phyloP scores from a whole-genome alignment of 2,888 invertebrate species.

The Nudaria mundana region DNA sequence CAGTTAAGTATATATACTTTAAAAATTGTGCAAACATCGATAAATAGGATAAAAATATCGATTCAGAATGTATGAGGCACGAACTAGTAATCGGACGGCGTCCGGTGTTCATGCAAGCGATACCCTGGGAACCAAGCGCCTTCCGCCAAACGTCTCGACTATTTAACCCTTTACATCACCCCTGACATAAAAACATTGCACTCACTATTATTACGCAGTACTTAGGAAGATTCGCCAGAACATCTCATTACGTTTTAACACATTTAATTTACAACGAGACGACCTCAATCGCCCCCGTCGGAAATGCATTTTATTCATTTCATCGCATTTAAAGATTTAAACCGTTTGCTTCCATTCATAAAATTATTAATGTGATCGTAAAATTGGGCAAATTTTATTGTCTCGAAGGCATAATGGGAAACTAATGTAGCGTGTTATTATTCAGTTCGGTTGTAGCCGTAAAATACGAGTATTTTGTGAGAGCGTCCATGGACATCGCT shows the following conservation, averaged over 20 bases:
- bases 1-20: no score
- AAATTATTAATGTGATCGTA: conserved; percentile 81
- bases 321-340: conserved; percentile 68
- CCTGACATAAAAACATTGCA: conserved; percentile 43
- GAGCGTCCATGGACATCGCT: conserved; percentile 47
- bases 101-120: conserved; percentile 75
- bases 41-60: conserved; percentile 25
- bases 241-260: conserved; percentile 59
- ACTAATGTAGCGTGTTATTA: conserved; percentile 82
- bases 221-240: conserved; percentile 31
- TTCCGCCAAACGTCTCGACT: conserved; percentile 54
- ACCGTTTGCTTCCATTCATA: conserved; percentile 79
- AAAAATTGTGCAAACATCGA: conserved; percentile 23
- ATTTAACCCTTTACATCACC: conserved; percentile 42
- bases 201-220: conserved; percentile 37
- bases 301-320: conserved; percentile 67
- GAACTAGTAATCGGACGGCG: conserved; percentile 46
- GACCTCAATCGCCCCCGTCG: conserved; percentile 61
- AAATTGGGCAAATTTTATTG: conserved; percentile 82
- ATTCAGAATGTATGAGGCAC: conserved; percentile 20
- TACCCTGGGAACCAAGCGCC: conserved; percentile 74
- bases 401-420: conserved; percentile 80
- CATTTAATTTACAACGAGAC: conserved; percentile 53
- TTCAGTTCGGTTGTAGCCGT: conserved; percentile 78
- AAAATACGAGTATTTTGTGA: conserved; percentile 74